Conservation (phyloP, 2,113 vertebrate species). For the Gavialis gangeticus region DNA sequence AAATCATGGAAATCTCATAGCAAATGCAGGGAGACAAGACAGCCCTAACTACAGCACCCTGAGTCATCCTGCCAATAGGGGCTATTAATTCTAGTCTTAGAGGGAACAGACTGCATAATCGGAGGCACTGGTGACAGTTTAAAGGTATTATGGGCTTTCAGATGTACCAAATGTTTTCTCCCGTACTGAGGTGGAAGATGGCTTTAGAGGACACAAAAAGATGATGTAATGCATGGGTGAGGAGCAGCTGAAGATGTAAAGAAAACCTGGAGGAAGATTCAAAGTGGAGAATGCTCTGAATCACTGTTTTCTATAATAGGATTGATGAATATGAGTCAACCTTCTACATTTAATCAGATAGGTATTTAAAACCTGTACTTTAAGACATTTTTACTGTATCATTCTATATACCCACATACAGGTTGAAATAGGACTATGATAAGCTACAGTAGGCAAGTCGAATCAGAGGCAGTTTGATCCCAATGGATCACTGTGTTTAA, state of each 20-base stretch:
- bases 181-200: not conserved
- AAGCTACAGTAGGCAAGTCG: not conserved
- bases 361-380: fast-evolving
- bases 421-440: not conserved
- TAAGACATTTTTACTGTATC: not conserved
- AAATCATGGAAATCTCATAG: constrained; percentile 79
- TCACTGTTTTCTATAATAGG: not conserved
- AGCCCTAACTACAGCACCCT: constrained; percentile 59
- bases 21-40: constrained; percentile 61
- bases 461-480: fast-evolving
- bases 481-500: not conserved
- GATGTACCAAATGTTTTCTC: not conserved
- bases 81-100: constrained; percentile 39
- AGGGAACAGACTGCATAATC: constrained; percentile 30
- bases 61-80: constrained; percentile 67
- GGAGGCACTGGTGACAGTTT: not conserved
- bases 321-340: not conserved
- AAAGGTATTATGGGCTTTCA: not conserved
- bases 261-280: not conserved
- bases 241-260: not conserved
- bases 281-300: not conserved
- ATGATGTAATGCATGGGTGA: not conserved
- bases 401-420: not conserved
- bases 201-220: not conserved
- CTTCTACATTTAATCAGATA: fast-evolving